phyloP scores from a whole-genome alignment of 2,113 vertebrate genomes.

The Tychaedon coryphoeus region DNA sequence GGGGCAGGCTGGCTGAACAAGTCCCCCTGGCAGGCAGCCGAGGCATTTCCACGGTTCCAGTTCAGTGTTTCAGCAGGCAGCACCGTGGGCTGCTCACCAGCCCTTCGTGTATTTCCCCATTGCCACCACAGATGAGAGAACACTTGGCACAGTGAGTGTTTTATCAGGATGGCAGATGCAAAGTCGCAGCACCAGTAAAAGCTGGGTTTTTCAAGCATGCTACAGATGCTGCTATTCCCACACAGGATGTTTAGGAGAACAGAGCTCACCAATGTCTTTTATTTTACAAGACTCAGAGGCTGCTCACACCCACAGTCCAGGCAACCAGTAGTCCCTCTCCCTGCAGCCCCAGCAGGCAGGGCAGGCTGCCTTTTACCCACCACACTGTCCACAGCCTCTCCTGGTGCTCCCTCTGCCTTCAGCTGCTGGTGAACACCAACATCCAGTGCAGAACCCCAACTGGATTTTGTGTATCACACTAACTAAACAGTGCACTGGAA shows the following conservation, averaged over 20 bases:
- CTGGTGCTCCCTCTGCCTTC: background rate
- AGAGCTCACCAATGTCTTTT: background rate
- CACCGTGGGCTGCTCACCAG: background rate
- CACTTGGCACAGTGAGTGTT: background rate
- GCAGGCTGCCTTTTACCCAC: background rate
- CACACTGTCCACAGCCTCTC: background rate
- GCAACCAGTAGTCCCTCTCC: background rate
- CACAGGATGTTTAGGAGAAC: background rate
- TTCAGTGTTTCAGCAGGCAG: background rate
- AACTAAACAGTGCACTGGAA: background rate
- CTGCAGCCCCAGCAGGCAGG: accelerated
- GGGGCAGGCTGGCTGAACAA: background rate
- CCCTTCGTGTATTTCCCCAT: background rate
- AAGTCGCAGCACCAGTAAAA: background rate
- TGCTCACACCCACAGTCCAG: background rate
- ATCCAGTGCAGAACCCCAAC: background rate
- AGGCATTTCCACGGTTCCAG: background rate
- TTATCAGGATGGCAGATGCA: background rate
- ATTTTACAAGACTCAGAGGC: background rate
- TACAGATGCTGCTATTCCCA: background rate
- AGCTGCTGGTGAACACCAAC: background rate
- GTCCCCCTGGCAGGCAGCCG: background rate
- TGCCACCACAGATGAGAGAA: background rate
- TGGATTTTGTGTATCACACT: background rate
- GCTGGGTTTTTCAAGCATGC: background rate